Evolutionary conservation across 2,113 vertebrate genomes (phyloP), one percentile per base, ranked within the genome.

Genomic region (Scopus umbretta): DNA sequence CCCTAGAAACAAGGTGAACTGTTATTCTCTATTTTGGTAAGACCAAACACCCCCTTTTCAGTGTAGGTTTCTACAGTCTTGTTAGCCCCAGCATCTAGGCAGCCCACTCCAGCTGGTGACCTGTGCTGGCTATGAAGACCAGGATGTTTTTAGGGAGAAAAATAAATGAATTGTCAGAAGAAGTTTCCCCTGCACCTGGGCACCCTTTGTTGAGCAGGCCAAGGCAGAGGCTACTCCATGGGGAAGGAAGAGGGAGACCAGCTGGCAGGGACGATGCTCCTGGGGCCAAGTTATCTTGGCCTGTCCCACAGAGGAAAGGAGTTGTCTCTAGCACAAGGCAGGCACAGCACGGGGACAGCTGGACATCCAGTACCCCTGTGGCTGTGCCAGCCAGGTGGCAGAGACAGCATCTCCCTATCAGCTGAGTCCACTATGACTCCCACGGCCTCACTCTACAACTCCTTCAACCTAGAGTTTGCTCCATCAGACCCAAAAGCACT

Each of bases 311-410:
- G 34, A 50, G 10, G 20, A 20, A 75, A 56, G 38, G 32, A 82
- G 27, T 14, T 13, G 12, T 7, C 40, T 82, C 78, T 32, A 59
- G 71, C 34, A 26, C 14, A 29, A 42, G 13, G 15, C 13, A 29
- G 47, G 16, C 11, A 15, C n/a, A 43, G 53, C 74, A n/a, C 0
- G 1, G 73, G 38, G 38, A 59, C 49, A 74, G 19, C 22, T 7
- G 27, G 55, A 38, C 11, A 6, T 3, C 0, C 1, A 21, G 11
- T 21, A 13, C 19, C 25, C 10, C 42, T 9, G 10, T 4, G 12
- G 55, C 25, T 22, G 12, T 21, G 32, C 36, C 56, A 36, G 59
- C 14, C 16, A 7, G 32, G 63, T 2, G 0, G n/a, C 65, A 43
- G 17, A 26, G 42, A 4, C n/a, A 13, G 14, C 10, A 2, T 16